Evolutionary conservation across 2,113 vertebrate species (phyloP), one percentile per base, ranked within the genome.

Genomic region (Australoheros scitulus): DNA sequence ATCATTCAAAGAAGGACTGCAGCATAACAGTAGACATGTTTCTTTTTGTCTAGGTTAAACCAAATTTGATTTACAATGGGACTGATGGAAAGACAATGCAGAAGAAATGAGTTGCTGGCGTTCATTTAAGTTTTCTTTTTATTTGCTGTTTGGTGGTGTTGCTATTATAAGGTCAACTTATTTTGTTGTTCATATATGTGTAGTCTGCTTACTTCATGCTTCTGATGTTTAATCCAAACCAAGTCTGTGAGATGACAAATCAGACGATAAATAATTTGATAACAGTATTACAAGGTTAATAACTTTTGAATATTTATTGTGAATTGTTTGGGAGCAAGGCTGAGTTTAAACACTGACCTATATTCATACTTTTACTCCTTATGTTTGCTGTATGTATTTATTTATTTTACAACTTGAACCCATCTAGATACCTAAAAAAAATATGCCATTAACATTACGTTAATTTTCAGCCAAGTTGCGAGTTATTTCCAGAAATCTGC

Each of bases 341-440:
- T 52, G 65, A 47, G 18, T 68, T 81, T 65, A 55, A 43, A 75
- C 8, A 20, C 22, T 81, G 86, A 72, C 78, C 77, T 20, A 76
- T 20, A 77, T 80, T n/a, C 0, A 20, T 52, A 29, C 15, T 26
- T 59, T 18, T 2, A 64, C 10, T 65, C 17, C 2, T 0, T 26
- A 0, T 26, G 15, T 60, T 38, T 59, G 5, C 3, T 24, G 15
- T 70, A 36, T 26, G 15, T 1, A 0, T 3, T 7, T 60, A 11
- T 55, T 24, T 57, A 47, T 60, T 34, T 57, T 26, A 34, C 38
- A 36, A 34, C 50, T 50, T 20, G 11, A 82, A 72, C 20, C 24
- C 64, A 72, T 36, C 10, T 57, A 29, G 4, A 58, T 75, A 41
- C 50, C 14, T 15, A 10, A 8, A 79, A 52, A 79, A 52, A 52